phyloP scores from a whole-genome alignment of 2,888 invertebrate genomes.

The Elmis aenea region DNA sequence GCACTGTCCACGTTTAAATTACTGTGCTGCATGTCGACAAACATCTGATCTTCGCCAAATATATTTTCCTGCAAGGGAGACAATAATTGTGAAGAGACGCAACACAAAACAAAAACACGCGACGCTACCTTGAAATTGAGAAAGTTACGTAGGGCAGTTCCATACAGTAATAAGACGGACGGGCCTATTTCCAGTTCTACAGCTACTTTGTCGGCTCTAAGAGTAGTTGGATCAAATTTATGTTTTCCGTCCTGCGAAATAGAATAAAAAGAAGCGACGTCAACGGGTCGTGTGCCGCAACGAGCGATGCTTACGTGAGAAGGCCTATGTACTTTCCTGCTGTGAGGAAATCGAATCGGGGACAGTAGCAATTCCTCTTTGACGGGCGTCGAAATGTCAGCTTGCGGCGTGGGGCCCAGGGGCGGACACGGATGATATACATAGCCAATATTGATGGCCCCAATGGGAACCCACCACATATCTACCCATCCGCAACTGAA shows the following conservation, averaged over 20 bases:
- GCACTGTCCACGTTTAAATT: conserved; percentile 24
- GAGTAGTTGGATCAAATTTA: conserved; percentile 80
- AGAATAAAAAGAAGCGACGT: background rate
- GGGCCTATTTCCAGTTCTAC: conserved; percentile 94
- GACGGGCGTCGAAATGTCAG: conserved; percentile 89
- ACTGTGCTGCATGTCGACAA: conserved; percentile 82
- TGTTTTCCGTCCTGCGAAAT: conserved; percentile 54
- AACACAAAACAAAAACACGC: background rate
- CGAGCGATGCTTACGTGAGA: conserved; percentile 34
- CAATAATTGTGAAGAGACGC: conserved; percentile 1
- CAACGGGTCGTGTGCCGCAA: too few relatives aligned
- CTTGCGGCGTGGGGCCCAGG: conserved; percentile 80
- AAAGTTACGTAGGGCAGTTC: conserved; percentile 84
- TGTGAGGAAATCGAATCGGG: conserved; percentile 84
- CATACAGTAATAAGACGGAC: conserved; percentile 86
- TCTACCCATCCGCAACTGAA: conserved; percentile 80
- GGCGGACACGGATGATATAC: conserved; percentile 90
- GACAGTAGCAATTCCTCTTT: conserved; percentile 89
- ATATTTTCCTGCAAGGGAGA: conserved; percentile 75
- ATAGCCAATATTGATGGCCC: conserved; percentile 86
- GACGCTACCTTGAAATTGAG: conserved; percentile 69
- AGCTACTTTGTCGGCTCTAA: conserved; percentile 84
- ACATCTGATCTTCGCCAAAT: conserved; percentile 92
- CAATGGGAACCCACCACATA: conserved; percentile 94
- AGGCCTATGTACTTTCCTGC: conserved; percentile 44